Evolutionary conservation across 2,888 invertebrate species (phyloP).

Genomic region (Lochmaea capreae): DNA sequence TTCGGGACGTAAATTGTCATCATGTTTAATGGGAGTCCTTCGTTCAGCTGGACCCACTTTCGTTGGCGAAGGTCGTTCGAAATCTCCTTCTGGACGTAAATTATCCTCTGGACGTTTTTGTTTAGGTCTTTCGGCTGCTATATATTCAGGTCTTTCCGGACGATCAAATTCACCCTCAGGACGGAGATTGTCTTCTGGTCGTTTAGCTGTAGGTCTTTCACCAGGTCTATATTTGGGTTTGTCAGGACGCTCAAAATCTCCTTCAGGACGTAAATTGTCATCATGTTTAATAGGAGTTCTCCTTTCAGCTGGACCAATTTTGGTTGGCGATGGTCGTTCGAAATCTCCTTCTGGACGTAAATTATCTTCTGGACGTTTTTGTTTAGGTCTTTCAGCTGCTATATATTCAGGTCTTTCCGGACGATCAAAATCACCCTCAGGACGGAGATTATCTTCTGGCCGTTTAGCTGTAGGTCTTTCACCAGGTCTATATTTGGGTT

Average conservation of each 20-base stretch:
- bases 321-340: too few relatives aligned
- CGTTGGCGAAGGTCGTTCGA: slow-evolving; percentile 66
- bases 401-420: slow-evolving; percentile 65
- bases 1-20: slow-evolving; percentile 67
- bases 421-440: slow-evolving; percentile 67
- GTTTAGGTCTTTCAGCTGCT: slow-evolving; percentile 63
- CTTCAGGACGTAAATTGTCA: slow-evolving; percentile 68
- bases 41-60: slow-evolving; percentile 63
- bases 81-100: slow-evolving; percentile 70
- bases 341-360: slow-evolving; percentile 68
- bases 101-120: slow-evolving; percentile 65
- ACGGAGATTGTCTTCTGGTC: slow-evolving; percentile 70
- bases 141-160: slow-evolving; percentile 64
- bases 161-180: slow-evolving; percentile 70
- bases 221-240: slow-evolving; percentile 61
- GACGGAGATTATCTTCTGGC: slow-evolving; percentile 66
- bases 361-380: slow-evolving; percentile 65
- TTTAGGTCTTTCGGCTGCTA: slow-evolving; percentile 63
- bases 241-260: slow-evolving; percentile 65
- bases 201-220: slow-evolving; percentile 61
- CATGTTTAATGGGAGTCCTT: slow-evolving; percentile 63
- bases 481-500: slow-evolving; percentile 32
- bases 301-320: slow-evolving; percentile 52
- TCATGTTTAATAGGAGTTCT: slow-evolving; percentile 61
- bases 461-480: slow-evolving; percentile 62